Evolutionary conservation across 2,888 invertebrate genomes (phyloP), one percentile per base, ranked within the genome.

Genomic region (Eurytoma adleriae): DNA sequence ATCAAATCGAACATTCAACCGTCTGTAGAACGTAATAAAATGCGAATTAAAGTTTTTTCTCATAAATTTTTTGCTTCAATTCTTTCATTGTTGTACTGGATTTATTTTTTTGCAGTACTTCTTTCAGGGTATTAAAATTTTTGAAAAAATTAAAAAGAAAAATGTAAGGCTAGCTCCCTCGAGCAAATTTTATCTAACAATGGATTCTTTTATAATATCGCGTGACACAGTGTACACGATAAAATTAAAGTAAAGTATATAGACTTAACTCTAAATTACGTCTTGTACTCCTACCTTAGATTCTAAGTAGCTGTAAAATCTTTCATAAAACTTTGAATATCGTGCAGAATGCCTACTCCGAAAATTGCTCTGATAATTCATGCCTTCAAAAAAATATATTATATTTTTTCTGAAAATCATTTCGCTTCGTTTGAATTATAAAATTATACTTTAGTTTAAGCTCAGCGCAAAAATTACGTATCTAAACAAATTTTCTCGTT

Each of bases 141-240:
- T 62, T 20, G n/a, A 62, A 61, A 50, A 62, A 64, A 66, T 56
- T 56, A 48, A 56, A 20, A 20, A 74, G 56, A 50, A 66, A 74
- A 74, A 54, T 56, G 56, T 20, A n/a, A 72, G 52, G 30, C 61
- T n/a, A 20, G 3, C 71, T 62, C 20, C 64, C 20, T 40, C 30
- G 18, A 73, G 40, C 30, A 72, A 73, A 14, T 64, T 73, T 14
- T 13, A 50, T 40, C 62, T 54, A 73, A 64, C 64, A 40, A 56
- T 66, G 66, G 66, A 56, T 56, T 16, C 27, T 52, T 66, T 74
- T 66, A 48, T 66, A 57, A 64, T 74, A 57, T 73, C 66, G 64
- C 56, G 64, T 64, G 54, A 20, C 16, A 20, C 48, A 18, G 3
- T 56, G 40, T 62, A 52, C 52, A 54, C 18, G 52, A 72, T 72